Evolutionary conservation across 2,113 vertebrate species (phyloP).

Genomic region (Strix aluco): DNA sequence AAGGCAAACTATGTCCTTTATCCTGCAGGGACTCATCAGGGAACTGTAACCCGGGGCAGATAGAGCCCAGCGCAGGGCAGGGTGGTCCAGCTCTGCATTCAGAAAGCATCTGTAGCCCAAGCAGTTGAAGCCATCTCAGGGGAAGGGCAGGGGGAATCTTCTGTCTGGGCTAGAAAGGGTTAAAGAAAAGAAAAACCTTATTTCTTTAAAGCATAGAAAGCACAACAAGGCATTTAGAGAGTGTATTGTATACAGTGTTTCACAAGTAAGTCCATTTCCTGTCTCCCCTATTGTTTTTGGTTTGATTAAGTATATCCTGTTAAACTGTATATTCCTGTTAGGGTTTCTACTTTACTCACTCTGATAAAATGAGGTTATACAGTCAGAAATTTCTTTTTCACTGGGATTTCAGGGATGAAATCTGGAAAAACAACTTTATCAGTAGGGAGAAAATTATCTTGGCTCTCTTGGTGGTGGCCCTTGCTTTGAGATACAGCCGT

Average conservation of each 20-base stretch:
- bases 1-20: background rate
- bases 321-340: constrained; percentile 84
- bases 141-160: background rate
- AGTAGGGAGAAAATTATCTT: background rate
- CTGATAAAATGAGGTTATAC: constrained; percentile 64
- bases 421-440: background rate
- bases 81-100: background rate
- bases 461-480: background rate
- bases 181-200: background rate
- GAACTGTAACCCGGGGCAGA: background rate
- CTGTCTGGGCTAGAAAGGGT: background rate
- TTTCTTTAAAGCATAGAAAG: constrained; percentile 52
- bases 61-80: no score
- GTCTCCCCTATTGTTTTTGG: constrained; percentile 82
- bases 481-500: background rate
- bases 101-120: background rate
- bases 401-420: background rate
- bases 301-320: constrained; percentile 86
- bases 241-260: constrained; percentile 73
- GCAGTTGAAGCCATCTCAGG: background rate
- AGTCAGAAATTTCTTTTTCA: background rate
- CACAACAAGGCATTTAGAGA: constrained; percentile 68
- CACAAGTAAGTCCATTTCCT: constrained; percentile 78
- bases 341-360: constrained; percentile 49
- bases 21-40: background rate